A percentile compares a stretch with the other conserved stretches of the same genome.
phyloP scores from a whole-genome alignment of 2,113 vertebrate genomes.

The Hirundichthys speculiger region DNA sequence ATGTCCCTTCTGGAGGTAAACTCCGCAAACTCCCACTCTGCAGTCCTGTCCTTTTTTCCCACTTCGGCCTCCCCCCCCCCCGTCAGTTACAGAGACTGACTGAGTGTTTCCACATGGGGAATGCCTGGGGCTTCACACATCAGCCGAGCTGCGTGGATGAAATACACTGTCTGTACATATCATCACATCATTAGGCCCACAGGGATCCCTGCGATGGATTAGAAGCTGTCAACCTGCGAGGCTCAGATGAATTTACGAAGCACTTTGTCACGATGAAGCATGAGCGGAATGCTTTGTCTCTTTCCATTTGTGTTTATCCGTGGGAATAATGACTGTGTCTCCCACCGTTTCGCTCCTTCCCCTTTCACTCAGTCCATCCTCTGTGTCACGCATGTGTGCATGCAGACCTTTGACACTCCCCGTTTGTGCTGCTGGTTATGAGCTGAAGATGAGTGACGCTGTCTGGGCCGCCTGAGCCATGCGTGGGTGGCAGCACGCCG shows the following conservation, averaged over 20 bases:
- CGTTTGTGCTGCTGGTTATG: constrained; percentile 49
- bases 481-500: constrained; percentile 80
- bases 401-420: constrained; percentile 52
- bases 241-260: constrained; percentile 71
- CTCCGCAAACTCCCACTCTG: constrained; percentile 25
- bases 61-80: constrained; percentile 40
- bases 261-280: constrained; percentile 69
- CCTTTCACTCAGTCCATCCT: constrained; percentile 27
- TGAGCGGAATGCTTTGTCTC: constrained; percentile 67
- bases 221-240: constrained; percentile 67
- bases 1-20: constrained; percentile 26
- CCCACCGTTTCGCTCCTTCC: constrained; percentile 8
- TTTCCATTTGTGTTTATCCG: constrained; percentile 68
- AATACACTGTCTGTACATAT: constrained; percentile 72
- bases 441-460: constrained; percentile 47
- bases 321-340: constrained; percentile 46
- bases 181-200: constrained; percentile 76
- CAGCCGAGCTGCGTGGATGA: constrained; percentile 57
- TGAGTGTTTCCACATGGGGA: constrained; percentile 76
- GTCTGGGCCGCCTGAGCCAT: constrained; percentile 43
- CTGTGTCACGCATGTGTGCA: constrained; percentile 29
- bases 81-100: constrained; percentile 57
- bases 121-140: constrained; percentile 60
- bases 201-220: constrained; percentile 68
- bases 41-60: constrained; percentile 9